phyloP scores from a whole-genome alignment of 2,888 invertebrate genomes.

The Andrena haemorrhoa region DNA sequence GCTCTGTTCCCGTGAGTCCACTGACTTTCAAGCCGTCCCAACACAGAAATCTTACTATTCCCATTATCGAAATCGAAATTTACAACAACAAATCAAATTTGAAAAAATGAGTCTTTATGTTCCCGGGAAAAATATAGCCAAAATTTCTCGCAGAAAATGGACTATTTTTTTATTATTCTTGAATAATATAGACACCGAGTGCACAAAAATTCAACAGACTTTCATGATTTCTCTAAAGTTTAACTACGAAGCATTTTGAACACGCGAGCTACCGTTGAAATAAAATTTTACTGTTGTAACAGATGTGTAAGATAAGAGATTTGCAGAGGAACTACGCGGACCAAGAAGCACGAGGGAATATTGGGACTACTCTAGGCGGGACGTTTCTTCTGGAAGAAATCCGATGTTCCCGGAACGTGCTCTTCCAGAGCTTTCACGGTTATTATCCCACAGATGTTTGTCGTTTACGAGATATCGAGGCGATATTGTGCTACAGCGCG shows the following conservation, averaged over 20 bases:
- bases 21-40: too few species aligned
- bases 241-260: too few species aligned
- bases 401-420: slow-evolving; percentile 40
- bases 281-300: background rate
- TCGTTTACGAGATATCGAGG: slow-evolving; percentile 73
- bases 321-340: slow-evolving; percentile 1
- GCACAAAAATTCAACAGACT: too few species aligned
- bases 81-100: too few species aligned
- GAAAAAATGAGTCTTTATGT: background rate
- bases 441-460: slow-evolving; percentile 82
- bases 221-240: too few species aligned
- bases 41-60: background rate
- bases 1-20: too few species aligned
- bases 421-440: slow-evolving; percentile 79
- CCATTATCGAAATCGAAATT: background rate
- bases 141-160: background rate
- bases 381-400: slow-evolving; percentile 59
- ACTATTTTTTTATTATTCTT: too few species aligned
- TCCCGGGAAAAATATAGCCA: background rate
- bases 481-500: slow-evolving; percentile 44
- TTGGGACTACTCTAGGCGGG: slow-evolving; percentile 14
- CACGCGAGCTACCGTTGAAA: too few species aligned
- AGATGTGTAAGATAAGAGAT: slow-evolving; percentile 16
- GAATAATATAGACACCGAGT: too few species aligned
- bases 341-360: background rate